These are phyloP conservation scores for Coracopsis vasa DNA, from an alignment of 2,113 vertebrate genomes.

Conservation along the genomic window DNA sequence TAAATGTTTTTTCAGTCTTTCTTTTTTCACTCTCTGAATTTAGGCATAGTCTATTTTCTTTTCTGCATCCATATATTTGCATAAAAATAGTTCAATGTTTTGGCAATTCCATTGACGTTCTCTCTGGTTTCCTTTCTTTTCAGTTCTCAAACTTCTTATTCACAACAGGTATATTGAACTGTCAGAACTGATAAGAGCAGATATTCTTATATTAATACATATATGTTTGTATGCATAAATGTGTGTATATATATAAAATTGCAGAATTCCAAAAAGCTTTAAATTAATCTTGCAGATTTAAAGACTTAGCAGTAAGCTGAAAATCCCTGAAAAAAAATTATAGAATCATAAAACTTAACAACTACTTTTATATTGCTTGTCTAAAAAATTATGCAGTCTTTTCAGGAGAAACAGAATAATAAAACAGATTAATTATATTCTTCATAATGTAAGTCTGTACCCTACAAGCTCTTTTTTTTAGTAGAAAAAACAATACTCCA, in stretches of 20 bases:
- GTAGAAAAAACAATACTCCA: background rate
- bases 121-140: background rate
- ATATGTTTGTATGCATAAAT: background rate
- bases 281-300: background rate
- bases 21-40: background rate
- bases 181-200: background rate
- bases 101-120: accelerated
- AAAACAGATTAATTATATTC: background rate
- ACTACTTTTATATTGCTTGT: background rate
- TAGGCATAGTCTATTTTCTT: background rate
- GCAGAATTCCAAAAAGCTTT: background rate
- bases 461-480: background rate
- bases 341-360: background rate
- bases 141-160: background rate
- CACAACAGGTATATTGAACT: background rate
- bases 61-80: background rate
- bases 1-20: background rate
- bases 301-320: background rate
- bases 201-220: background rate
- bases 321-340: background rate
- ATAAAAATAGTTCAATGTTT: background rate
- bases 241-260: background rate
- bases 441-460: background rate
- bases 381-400: background rate
- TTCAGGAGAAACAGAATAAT: background rate